These are phyloP conservation scores for Beris chalybata DNA, from an alignment of 2,888 invertebrate genomes.

Conservation along the genomic window DNA sequence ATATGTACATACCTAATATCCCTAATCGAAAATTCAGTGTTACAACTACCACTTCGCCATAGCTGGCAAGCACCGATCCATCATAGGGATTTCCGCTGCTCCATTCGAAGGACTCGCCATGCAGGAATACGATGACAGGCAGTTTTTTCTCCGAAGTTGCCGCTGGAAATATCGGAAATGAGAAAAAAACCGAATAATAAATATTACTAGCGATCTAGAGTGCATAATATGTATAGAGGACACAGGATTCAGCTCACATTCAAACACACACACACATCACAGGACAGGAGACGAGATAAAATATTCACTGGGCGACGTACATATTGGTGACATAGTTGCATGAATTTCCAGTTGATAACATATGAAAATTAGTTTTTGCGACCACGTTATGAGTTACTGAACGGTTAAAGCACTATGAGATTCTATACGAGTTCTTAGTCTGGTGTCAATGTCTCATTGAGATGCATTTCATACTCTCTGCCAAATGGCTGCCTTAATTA, in stretches of 20 bases:
- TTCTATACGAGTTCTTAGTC: no score
- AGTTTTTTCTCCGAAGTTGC: constrained; percentile 55
- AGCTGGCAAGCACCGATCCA: constrained; percentile 90
- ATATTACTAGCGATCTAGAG: neutral
- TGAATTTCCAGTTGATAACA: no score
- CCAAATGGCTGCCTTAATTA: no score
- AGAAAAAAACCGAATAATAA: constrained; percentile 1
- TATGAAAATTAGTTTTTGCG: no score
- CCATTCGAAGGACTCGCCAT: constrained; percentile 79
- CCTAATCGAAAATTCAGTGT: constrained; percentile 96
- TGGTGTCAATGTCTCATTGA: constrained; percentile 19
- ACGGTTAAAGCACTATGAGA: no score
- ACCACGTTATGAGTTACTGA: no score
- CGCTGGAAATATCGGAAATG: constrained; percentile 44
- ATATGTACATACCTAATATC: constrained; percentile 67
- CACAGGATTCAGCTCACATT: no score
- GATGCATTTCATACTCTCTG: constrained; percentile 10
- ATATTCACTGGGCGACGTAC: no score
- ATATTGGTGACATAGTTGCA: no score
- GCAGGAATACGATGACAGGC: constrained; percentile 56
- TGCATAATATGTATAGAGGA: no score
- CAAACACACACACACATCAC: no score
- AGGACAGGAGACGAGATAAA: no score
- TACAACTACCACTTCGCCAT: constrained; percentile 89
- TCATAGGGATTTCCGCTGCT: constrained; percentile 97